phyloP scores from a whole-genome alignment of 2,888 invertebrate species.

The Tetheella fluctuosa region DNA sequence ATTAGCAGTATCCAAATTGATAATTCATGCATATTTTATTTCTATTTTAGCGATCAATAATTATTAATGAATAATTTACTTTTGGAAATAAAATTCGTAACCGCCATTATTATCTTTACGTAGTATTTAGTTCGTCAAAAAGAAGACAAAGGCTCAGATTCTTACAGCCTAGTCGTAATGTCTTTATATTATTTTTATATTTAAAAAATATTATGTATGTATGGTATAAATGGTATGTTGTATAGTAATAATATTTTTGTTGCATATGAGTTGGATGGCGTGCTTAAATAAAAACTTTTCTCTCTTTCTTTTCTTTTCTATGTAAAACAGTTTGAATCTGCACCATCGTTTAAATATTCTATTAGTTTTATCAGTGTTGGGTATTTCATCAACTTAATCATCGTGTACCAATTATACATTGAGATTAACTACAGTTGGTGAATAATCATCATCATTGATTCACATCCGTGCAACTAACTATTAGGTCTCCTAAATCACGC shows the following conservation, averaged over 20 bases:
- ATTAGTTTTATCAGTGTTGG: neutral
- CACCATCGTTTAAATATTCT: neutral
- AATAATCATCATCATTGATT: neutral
- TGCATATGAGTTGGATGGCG: no score
- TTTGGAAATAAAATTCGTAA: slow-evolving; percentile 1
- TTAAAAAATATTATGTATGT: no score
- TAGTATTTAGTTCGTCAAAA: no score
- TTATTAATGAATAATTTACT: neutral
- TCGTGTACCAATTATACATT: neutral
- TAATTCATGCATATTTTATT: neutral
- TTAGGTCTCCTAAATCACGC: neutral
- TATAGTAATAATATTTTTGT: no score
- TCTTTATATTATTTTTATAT: no score
- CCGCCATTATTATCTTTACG: neutral
- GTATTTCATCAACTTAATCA: neutral
- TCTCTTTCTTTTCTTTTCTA: no score
- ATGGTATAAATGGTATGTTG: no score
- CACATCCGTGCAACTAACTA: neutral
- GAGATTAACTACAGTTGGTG: neutral
- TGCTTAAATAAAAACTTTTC: no score
- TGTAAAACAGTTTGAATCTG: neutral
- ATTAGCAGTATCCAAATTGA: neutral
- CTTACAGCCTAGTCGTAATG: no score
- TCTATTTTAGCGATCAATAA: neutral
- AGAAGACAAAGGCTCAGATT: no score